Evolutionary conservation across 2,113 vertebrate genomes (phyloP).

Genomic region (Proterorhinus semilunaris): DNA sequence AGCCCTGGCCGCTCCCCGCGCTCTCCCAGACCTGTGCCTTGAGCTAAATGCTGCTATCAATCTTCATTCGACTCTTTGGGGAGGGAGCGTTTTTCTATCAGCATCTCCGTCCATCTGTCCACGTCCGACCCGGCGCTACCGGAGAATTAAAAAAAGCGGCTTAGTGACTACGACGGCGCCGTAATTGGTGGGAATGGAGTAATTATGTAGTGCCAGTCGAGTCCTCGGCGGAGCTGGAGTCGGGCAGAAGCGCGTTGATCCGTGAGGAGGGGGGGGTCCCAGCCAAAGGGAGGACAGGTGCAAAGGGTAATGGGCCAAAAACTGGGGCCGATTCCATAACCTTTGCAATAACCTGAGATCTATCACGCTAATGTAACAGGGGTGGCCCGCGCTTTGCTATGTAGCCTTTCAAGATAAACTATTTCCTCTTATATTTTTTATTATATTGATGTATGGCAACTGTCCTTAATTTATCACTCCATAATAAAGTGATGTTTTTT

Average conservation of each 20-base stretch:
- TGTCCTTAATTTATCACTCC: too few relatives aligned
- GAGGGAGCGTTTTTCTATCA: conserved; percentile 44
- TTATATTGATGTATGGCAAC: too few relatives aligned
- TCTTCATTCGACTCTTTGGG: conserved; percentile 51
- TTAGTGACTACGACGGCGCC: conserved; percentile 32
- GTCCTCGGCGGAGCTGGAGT: conserved; percentile 6
- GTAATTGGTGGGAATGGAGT: conserved; percentile 38
- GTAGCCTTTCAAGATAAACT: too few relatives aligned
- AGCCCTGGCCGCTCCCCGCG: conserved; percentile 19
- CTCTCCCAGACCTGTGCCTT: conserved; percentile 39
- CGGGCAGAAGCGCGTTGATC: background rate
- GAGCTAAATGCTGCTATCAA: conserved; percentile 53
- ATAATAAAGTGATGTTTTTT: too few relatives aligned
- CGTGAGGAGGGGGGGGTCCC: background rate
- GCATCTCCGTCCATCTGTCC: conserved; percentile 52
- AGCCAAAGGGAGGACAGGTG: background rate
- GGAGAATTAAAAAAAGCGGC: background rate
- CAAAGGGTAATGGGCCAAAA: conserved; percentile 10
- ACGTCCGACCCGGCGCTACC: conserved; percentile 21
- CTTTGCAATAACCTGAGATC: conserved; percentile 1
- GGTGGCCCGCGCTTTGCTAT: background rate
- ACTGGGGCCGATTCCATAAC: background rate
- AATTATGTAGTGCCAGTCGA: conserved; percentile 11
- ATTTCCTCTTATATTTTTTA: too few relatives aligned
- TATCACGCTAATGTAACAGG: conserved; percentile 5